Base-by-base conservation (phyloP, 2,113 vertebrate species). In the Zingel zingel region DNA sequence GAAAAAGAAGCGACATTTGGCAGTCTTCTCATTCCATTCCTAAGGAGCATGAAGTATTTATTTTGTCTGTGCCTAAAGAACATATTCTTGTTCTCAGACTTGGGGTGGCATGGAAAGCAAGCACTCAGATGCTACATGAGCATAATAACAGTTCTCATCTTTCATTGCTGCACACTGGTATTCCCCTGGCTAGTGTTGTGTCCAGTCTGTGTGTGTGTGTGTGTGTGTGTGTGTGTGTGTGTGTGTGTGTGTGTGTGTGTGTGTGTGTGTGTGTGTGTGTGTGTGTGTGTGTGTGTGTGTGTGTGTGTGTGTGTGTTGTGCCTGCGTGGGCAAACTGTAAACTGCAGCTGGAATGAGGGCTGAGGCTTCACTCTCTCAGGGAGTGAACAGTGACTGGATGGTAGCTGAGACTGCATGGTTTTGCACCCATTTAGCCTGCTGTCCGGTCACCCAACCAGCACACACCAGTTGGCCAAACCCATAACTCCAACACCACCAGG, bases 121-220 rank as follows among this genome's bases (percentile, higher is more conserved):
- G 70, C 82, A 68, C 81, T 90, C 62, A 59, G 77, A 85, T 90
- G 68, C 74, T 86, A 88, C 89, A 86, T 58, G 71, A 75, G 75
- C 74, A 77, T 92, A 92, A 94, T 91, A 87, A 91, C 90, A 86
- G 88, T 43, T 89, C 89, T 88, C 85, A 50, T 81, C 62, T 93
- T 85, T 82, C 79, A 68, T 21, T 50, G 86, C 74, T 65, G 56
- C 27, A 25, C 72, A 57, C 89, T 90, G 92, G 86, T 91, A 90
- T 92, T 93, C 81, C 92, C 90, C 85, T 91, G 90, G 90, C 75
- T 68, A 62, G 69, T 69, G 63, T 25, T 71, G 73, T 72, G 86
- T 87, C 89, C 87, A 79, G 65, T 84, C 56, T 77, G 82, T 70
- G 61, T 72, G 77, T 57, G 85, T 77, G 84, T 70, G 57, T 65